Evolutionary conservation across 2,797 vertebrate species (phyloP).

Genomic region (Otolemur crassicaudatus): DNA sequence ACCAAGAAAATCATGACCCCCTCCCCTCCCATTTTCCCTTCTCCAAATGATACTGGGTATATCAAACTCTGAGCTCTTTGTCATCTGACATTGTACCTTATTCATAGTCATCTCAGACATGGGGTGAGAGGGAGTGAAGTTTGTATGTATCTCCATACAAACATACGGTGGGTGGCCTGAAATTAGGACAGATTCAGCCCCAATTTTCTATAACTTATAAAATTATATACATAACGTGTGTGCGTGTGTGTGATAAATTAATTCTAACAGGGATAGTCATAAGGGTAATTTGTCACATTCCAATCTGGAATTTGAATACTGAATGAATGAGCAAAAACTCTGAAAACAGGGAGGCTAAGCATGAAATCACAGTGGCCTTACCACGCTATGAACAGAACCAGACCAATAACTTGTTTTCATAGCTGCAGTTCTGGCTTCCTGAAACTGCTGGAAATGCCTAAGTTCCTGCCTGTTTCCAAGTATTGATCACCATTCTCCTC

Average conservation of each 20-base stretch:
- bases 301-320: not conserved
- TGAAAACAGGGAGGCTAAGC: not conserved
- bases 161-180: not conserved
- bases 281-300: not conserved
- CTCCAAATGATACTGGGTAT: not conserved
- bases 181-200: not conserved
- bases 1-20: not conserved
- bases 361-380: not conserved
- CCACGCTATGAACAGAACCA: not conserved
- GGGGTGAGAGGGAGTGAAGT: not conserved
- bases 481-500: not conserved
- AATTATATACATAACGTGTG: not conserved
- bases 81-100: not conserved
- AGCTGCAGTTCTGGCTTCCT: not conserved
- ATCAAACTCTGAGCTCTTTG: not conserved
- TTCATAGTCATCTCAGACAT: not conserved
- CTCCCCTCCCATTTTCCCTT: not conserved
- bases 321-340: not conserved
- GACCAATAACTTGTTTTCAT: not conserved
- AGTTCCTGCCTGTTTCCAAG: not conserved
- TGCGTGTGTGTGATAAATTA: no score
- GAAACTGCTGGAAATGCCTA: not conserved
- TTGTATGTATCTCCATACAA: no score
- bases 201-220: not conserved
- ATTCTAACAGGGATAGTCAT: not conserved